Conservation (phyloP, 1,140 invertebrate species). For the Spodoptera frugiperda region DNA sequence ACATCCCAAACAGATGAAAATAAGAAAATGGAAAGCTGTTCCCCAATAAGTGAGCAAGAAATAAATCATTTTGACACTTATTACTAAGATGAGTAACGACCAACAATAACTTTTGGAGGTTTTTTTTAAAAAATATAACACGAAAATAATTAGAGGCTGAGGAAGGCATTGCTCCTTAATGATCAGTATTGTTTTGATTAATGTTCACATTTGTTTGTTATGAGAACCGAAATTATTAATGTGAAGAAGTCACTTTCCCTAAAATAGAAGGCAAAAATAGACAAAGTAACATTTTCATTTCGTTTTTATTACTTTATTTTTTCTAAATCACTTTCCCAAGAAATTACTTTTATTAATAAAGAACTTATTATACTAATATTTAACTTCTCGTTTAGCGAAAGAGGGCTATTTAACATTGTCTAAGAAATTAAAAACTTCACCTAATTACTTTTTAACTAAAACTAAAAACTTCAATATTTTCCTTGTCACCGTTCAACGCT, state of each 20-base stretch:
- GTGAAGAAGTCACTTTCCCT: background rate
- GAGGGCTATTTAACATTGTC: background rate
- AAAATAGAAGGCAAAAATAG: background rate
- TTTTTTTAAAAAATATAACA: slow-evolving; percentile 54
- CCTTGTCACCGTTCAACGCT: slow-evolving; percentile 11
- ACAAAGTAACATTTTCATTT: background rate
- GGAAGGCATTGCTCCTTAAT: slow-evolving; percentile 31
- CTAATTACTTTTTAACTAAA: background rate
- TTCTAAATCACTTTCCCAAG: background rate
- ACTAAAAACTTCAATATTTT: slow-evolving; percentile 15
- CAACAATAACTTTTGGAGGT: slow-evolving; percentile 54
- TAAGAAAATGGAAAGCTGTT: slow-evolving; percentile 40
- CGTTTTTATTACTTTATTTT: background rate
- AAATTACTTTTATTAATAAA: background rate
- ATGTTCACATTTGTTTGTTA: slow-evolving; percentile 33
- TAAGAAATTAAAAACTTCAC: background rate
- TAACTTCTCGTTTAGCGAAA: background rate
- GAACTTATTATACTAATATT: too few species aligned
- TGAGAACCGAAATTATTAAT: slow-evolving; percentile 7
- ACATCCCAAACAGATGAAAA: slow-evolving; percentile 34
- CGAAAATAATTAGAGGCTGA: slow-evolving; percentile 44
- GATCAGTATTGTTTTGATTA: slow-evolving; percentile 36
- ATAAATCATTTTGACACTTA: slow-evolving; percentile 65
- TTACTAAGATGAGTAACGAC: slow-evolving; percentile 60
- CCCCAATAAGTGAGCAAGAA: slow-evolving; percentile 58